Evolutionary conservation across 1,140 invertebrate species (phyloP).

Genomic region (Lasioglossum albipes): DNA sequence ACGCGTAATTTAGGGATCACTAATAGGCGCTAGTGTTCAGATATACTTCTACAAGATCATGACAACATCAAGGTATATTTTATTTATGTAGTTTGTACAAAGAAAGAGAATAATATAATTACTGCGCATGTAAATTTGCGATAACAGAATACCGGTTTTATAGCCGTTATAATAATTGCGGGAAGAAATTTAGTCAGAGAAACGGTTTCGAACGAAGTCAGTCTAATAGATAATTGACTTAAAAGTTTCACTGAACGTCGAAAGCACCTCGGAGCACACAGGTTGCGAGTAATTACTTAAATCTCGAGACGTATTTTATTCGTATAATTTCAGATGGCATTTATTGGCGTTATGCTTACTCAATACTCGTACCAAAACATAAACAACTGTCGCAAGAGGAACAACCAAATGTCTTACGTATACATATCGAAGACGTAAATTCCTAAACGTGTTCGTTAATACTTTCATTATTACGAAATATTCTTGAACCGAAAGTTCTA

Average conservation of each 20-base stretch:
- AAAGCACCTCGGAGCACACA: constrained; percentile 9
- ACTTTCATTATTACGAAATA: not conserved
- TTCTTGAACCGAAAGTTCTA: constrained; percentile 40
- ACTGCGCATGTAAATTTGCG: constrained; percentile 51
- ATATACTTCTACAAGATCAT: constrained; percentile 36
- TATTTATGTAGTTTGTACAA: constrained; percentile 62
- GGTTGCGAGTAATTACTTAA: not conserved
- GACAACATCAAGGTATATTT: constrained; percentile 66
- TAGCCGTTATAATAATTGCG: constrained; percentile 55
- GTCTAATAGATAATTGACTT: constrained; percentile 19
- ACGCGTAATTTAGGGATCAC: not conserved
- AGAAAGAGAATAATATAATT: constrained; percentile 61
- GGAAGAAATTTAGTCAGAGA: constrained; percentile 50
- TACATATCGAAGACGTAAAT: constrained; percentile 1
- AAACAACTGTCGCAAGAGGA: constrained; percentile 4
- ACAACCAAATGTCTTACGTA: not conserved
- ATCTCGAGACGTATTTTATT: not conserved
- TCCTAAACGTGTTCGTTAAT: not conserved
- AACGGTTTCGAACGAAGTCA: constrained; percentile 31
- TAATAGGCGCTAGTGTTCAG: not conserved
- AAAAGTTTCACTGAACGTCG: not conserved
- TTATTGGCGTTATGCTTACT: constrained; percentile 12
- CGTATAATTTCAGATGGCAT: constrained; percentile 1
- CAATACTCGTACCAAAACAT: constrained; percentile 3
- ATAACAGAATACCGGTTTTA: constrained; percentile 53